Evolutionary conservation across 1,140 invertebrate species (phyloP), one percentile per base, ranked within the genome.

Genomic region (Thereuonema tuberculata): DNA sequence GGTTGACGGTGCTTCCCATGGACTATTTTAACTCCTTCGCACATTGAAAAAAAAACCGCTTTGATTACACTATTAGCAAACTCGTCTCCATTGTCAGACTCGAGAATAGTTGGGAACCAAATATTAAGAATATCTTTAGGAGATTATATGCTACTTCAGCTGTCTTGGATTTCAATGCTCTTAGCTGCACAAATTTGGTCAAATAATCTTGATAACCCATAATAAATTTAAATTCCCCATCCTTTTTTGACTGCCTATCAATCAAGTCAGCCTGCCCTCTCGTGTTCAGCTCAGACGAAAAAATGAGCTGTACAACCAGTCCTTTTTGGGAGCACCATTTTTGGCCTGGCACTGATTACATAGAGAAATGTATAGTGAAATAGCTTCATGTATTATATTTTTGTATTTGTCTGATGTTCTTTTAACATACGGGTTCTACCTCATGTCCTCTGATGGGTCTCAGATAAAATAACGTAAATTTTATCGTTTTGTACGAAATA

Each of bases 181-280:
- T 61, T 27, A 54, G 20, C 31, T 56, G 26, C 17, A 54, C 24
- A 61, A 59, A 67, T 52, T 64, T 67, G 12, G 64, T 65, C 5
- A 64, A 58, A 50, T 60, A 58, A 55, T 61, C 60, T 61, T 65
- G 57, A 43, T 61, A 64, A 28, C 61, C 60, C 47, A 66, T 31
- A 9, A 67, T 66, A 26, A 48, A 66, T 28, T 61, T 63, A 58
- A 58, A 64, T 29, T 53, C 20, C 0, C 26, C 20, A 46, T 63
- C 55, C 1, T 58, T 15, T 21, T 26, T 24, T 47, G 64, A 62
- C n/a, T 58, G 61, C 24, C 60, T 24, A 52, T 67, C 62, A 17
- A 65, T 61, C 2, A 65, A 47, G 27, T 64, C 62, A 37, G 64
- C 53, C 60, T 66, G 64, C 27, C 37, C 48, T 48, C 62, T 53